A percentile compares a stretch with the other conserved stretches of the same genome.
Conservation (phyloP, 2,888 invertebrate genomes). For the Eilema depressum region DNA sequence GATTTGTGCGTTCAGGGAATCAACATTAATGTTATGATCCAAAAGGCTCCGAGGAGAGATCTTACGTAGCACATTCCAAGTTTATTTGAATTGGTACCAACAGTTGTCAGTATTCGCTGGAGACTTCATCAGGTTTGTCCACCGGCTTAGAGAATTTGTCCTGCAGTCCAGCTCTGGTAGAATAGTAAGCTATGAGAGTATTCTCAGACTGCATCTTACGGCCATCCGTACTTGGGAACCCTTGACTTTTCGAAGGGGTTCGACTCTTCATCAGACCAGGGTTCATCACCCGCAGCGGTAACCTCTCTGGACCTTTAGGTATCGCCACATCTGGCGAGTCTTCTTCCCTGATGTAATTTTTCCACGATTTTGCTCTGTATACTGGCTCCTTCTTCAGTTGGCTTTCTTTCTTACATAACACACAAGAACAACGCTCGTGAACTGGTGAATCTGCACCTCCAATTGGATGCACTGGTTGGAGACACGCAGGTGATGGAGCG, state of each 20-base stretch:
- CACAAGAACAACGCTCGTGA: neutral
- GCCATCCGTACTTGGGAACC: neutral
- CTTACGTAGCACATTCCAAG: neutral
- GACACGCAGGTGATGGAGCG: neutral
- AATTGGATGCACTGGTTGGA: neutral
- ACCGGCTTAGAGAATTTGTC: neutral
- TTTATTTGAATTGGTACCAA: neutral
- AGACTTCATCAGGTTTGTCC: neutral
- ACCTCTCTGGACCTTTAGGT: neutral
- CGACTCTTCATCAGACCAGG: slow-evolving; percentile 12
- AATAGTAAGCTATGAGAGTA: neutral
- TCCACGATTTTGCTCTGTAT: slow-evolving; percentile 4
- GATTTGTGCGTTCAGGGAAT: neutral
- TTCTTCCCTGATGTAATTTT: neutral
- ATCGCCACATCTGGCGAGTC: neutral
- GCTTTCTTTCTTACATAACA: neutral
- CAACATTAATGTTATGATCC: neutral
- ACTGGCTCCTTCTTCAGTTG: neutral
- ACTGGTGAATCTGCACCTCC: neutral
- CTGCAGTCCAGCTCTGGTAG: neutral
- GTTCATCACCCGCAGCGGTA: slow-evolving; percentile 25
- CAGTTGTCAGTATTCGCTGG: neutral
- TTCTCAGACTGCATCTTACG: neutral
- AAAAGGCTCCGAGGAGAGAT: neutral
- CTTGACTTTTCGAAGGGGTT: slow-evolving; percentile 26